Evolutionary conservation across 1,140 invertebrate species (phyloP).

Genomic region (Cyrtorhinus lividipennis): DNA sequence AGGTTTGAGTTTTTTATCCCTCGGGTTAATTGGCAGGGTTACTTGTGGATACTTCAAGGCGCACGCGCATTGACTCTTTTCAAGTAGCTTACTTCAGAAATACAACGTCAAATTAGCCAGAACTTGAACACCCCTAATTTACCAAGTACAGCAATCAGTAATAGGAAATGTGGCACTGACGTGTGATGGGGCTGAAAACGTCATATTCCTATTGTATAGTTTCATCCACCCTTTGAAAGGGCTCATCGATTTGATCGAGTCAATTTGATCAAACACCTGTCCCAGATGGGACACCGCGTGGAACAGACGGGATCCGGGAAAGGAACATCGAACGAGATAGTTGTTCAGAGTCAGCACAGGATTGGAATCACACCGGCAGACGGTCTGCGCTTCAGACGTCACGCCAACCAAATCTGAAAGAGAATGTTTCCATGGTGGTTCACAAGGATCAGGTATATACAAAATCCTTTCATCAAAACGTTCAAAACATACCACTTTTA

Average conservation of each 20-base stretch:
- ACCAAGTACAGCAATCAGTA: too few species aligned
- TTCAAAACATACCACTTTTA: conserved; percentile 16
- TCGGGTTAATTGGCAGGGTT: too few species aligned
- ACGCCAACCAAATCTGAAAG: conserved; percentile 11
- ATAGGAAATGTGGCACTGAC: too few species aligned
- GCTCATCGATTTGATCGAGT: conserved; percentile 6
- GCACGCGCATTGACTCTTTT: too few species aligned
- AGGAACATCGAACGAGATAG: conserved; percentile 7
- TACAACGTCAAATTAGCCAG: too few species aligned
- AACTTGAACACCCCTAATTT: too few species aligned
- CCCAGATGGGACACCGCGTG: not conserved
- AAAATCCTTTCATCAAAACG: too few species aligned
- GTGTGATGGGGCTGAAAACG: conserved; percentile 21
- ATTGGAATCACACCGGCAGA: conserved; percentile 14
- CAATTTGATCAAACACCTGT: conserved; percentile 7
- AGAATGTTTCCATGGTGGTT: too few species aligned
- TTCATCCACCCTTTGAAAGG: conserved; percentile 20
- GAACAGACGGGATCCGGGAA: conserved; percentile 15
- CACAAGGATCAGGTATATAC: too few species aligned
- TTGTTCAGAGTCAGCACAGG: conserved; percentile 1
- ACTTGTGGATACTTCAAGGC: too few species aligned
- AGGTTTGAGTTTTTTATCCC: too few species aligned
- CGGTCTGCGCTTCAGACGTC: conserved; percentile 3
- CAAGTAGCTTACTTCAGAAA: too few species aligned
- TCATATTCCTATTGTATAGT: conserved; percentile 20